Conservation (phyloP, 2,113 vertebrate species). For the Laterallus jamaicensis region DNA sequence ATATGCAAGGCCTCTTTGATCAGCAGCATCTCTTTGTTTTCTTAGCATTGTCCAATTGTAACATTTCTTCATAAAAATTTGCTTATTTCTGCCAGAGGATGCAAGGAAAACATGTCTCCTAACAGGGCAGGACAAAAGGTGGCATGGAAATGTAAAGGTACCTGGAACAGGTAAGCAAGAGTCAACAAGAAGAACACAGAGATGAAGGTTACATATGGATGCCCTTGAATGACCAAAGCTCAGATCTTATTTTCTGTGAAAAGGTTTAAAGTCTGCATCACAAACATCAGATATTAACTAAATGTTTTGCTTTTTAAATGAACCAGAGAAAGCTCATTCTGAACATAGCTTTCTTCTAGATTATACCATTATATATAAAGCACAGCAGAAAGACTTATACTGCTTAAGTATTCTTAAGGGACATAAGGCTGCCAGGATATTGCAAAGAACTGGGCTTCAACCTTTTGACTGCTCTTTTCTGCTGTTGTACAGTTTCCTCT, state of each 20-base stretch:
- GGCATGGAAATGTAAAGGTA: neutral
- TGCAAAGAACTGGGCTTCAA: neutral
- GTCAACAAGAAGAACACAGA: neutral
- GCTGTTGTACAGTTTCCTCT: neutral
- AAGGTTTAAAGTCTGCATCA: neutral
- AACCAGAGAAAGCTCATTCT: neutral
- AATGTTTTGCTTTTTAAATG: neutral
- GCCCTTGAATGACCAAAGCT: neutral
- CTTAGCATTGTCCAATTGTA: neutral
- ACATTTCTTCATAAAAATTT: neutral
- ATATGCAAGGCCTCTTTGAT: neutral
- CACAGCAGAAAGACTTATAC: neutral
- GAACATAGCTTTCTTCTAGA: neutral
- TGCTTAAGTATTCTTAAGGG: too few relatives aligned
- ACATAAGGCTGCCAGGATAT: neutral
- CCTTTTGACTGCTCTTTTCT: neutral
- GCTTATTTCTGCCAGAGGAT: neutral
- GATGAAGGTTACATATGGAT: fast-evolving
- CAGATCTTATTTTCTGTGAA: neutral
- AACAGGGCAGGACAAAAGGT: neutral
- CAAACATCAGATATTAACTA: neutral
- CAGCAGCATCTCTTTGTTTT: neutral
- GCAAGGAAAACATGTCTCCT: neutral
- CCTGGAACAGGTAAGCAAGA: neutral
- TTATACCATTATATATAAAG: neutral